Percentiles rank a stretch among this genome's conserved stretches.
Evolutionary conservation across 2,888 invertebrate genomes (phyloP).

Genomic region (Andricus quercusramuli): DNA sequence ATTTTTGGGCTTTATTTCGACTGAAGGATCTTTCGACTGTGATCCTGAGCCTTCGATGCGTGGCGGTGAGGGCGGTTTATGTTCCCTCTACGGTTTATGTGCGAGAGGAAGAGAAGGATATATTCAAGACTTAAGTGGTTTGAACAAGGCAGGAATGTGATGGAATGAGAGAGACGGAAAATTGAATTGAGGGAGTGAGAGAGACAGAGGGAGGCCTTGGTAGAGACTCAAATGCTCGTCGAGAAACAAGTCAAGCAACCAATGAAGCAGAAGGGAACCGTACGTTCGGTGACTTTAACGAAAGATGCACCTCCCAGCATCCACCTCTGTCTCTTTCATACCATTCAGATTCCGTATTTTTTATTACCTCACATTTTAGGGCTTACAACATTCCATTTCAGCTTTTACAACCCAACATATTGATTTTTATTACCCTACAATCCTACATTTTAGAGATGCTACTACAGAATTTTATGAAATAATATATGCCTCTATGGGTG

Average conservation of each 20-base stretch:
- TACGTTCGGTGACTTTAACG: slow-evolving; percentile 39
- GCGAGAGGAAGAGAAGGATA: slow-evolving; percentile 15
- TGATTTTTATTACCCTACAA: neutral
- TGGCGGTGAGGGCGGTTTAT: slow-evolving; percentile 13
- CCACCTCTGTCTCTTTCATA: neutral
- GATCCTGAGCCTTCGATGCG: neutral
- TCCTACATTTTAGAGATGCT: neutral
- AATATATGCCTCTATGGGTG: too few species aligned
- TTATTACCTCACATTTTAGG: neutral
- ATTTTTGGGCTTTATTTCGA: too few species aligned
- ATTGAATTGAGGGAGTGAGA: slow-evolving; percentile 42
- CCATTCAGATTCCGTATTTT: slow-evolving; percentile 14
- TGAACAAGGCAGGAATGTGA: slow-evolving; percentile 34
- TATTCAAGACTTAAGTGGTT: slow-evolving; percentile 33
- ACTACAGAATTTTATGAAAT: too few species aligned
- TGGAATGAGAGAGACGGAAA: slow-evolving; percentile 20
- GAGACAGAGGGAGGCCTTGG: slow-evolving; percentile 23
- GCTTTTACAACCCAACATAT: neutral
- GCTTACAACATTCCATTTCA: neutral
- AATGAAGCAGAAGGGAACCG: slow-evolving; percentile 30
- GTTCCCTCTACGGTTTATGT: slow-evolving; percentile 3
- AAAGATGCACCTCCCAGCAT: slow-evolving; percentile 20
- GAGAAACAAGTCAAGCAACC: slow-evolving; percentile 35
- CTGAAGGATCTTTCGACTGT: too few species aligned
- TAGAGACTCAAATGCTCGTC: slow-evolving; percentile 32